A percentile compares a stretch with the other conserved stretches of the same genome.
These are phyloP conservation scores for Ditylenchus weischeri DNA, from an alignment of 2,888 invertebrate species.

Conservation along the genomic window DNA sequence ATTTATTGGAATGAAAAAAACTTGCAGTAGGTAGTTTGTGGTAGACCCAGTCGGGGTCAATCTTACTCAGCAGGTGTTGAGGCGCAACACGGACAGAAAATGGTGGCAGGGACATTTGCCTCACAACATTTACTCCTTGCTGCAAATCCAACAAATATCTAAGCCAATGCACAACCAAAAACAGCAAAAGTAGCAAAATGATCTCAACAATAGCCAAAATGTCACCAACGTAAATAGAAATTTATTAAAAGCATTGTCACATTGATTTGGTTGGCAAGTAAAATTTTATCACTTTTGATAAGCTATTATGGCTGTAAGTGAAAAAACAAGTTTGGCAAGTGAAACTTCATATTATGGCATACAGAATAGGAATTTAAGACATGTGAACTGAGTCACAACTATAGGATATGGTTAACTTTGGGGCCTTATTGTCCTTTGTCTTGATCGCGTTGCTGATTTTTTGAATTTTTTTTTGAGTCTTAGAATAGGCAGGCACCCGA, in stretches of 20 bases:
- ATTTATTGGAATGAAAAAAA: not conserved
- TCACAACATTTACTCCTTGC: not conserved
- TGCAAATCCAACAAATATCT: not conserved
- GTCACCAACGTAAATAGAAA: not conserved
- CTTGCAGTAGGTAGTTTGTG: constrained; percentile 23
- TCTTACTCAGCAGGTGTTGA: constrained; percentile 14
- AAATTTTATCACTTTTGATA: not conserved
- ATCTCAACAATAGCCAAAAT: not conserved
- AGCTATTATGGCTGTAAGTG: not conserved
- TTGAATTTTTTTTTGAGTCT: too few relatives aligned
- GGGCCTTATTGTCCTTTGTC: too few relatives aligned
- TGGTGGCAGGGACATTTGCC: constrained; percentile 7
- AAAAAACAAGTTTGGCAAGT: not conserved
- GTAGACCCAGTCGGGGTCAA: constrained; percentile 23
- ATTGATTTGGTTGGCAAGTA: not conserved
- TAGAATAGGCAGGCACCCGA: too few relatives aligned
- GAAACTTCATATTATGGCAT: constrained; percentile 1
- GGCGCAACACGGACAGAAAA: constrained; percentile 14
- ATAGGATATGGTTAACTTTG: not conserved
- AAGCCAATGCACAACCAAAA: not conserved
- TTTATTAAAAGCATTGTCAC: constrained; percentile 1
- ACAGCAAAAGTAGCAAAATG: not conserved
- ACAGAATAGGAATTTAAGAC: not conserved
- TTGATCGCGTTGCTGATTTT: too few relatives aligned
- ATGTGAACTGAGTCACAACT: not conserved